Evolutionary conservation across 2,797 vertebrate species (phyloP), one percentile per base, ranked within the genome.

Genomic region (Sebastes minor): DNA sequence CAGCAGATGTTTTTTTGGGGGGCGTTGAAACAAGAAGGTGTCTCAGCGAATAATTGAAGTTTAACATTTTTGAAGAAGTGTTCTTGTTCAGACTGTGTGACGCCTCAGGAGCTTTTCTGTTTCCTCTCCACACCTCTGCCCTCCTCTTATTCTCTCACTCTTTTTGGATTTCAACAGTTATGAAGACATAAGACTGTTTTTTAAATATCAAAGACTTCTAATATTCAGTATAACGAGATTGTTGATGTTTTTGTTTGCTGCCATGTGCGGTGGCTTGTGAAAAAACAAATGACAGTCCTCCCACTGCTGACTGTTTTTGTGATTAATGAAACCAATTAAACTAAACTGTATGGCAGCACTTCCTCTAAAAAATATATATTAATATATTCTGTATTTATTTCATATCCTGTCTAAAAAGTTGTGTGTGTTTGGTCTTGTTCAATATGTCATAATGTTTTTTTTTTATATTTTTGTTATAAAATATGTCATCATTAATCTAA

Each of bases 311-410:
- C 59, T 76, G 49, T 86, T 82, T 85, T 74, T 75, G 49, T 84
- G 67, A 87, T 90, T 86, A 87, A 85, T 83, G 82, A 69, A 71
- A 70, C 87, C 78, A 91, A 88, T 93, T 92, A 90, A 86, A 81
- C 5, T 71, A 20, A 52, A 52, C 20, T 52, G 49, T 52, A 0
- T 84, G 73, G 64, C 82, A 84, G 57, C 28, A 49, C 14, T 78
- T 87, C 10, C 35, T 64, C 12, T 69, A 10, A 59, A 75, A 74
- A 74, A 10, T 13, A 38, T 55, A 23, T 33, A 32, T 52, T 8
- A 32, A 33, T 53, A 22, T 32, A 33, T 55, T 10, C 33, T 71
- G 2, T 71, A 60, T 57, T 67, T 66, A 46, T 52, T 64, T 71
- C 14, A 61, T 42, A 6, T 23, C 1, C 46, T 61, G 27, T 81